Evolutionary conservation across 2,797 vertebrate genomes (phyloP).

Genomic region (Gallinago nigripennis): DNA sequence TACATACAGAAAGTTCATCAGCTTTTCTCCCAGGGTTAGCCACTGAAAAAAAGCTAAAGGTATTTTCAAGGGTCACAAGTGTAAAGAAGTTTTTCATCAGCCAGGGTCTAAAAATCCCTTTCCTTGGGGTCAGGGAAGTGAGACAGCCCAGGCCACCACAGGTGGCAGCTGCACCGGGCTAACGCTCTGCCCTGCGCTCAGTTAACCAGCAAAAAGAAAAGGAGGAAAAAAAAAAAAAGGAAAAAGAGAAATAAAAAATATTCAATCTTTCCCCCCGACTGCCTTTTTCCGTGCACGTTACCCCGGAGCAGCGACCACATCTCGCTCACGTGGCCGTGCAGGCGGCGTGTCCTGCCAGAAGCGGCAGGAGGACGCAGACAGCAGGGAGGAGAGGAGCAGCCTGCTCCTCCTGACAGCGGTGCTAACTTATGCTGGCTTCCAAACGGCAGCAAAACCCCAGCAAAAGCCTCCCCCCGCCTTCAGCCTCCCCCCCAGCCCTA

Average conservation of each 20-base stretch:
- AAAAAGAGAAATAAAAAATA: too few relatives aligned
- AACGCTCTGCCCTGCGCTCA: not conserved
- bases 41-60: not conserved
- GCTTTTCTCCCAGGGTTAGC: not conserved
- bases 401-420: not conserved
- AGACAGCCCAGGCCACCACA: rapidly evolving
- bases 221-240: not conserved
- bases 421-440: not conserved
- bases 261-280: rapidly evolving
- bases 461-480: not conserved
- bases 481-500: too few relatives aligned
- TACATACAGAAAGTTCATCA: not conserved
- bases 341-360: rapidly evolving
- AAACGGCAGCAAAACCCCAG: not conserved
- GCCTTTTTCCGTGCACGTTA: not conserved
- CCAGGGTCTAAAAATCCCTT: rapidly evolving
- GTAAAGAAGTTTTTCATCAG: not conserved
- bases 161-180: rapidly evolving
- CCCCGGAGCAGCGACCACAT: not conserved
- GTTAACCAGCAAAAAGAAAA: not conserved
- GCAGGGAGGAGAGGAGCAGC: not conserved
- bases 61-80: not conserved
- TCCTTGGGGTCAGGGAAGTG: not conserved
- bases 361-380: not conserved
- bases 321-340: rapidly evolving